phyloP scores from a whole-genome alignment of 2,797 vertebrate genomes.

The Sebastiscus tertius region DNA sequence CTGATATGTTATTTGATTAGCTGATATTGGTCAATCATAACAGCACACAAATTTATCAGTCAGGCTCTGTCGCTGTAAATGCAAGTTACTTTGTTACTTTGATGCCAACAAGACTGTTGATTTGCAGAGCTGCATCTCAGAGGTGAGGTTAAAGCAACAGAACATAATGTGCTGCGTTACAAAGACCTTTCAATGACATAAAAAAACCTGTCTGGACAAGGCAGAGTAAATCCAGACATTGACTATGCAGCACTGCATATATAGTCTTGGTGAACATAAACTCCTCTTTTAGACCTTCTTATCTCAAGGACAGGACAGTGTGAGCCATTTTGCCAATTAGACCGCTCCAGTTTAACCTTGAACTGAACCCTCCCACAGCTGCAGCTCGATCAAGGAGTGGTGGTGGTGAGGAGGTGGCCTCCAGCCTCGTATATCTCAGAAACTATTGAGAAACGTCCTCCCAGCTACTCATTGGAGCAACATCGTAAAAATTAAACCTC shows the following conservation, averaged over 20 bases:
- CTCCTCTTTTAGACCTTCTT: constrained; percentile 69
- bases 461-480: constrained; percentile 10
- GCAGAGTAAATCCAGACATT: constrained; percentile 49
- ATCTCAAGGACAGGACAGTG: constrained; percentile 82
- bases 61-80: neutral
- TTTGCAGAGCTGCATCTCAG: neutral
- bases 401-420: constrained; percentile 57
- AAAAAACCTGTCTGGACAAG: neutral
- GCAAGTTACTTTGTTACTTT: neutral
- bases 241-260: constrained; percentile 63
- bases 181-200: constrained; percentile 3
- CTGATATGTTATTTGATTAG: neutral
- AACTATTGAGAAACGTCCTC: constrained; percentile 47
- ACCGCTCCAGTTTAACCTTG: constrained; percentile 75
- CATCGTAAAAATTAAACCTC: constrained; percentile 5
- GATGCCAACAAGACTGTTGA: neutral
- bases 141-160: constrained; percentile 2
- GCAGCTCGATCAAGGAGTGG: constrained; percentile 69
- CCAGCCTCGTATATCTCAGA: constrained; percentile 52
- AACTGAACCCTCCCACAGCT: constrained; percentile 79
- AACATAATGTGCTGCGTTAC: constrained; percentile 36
- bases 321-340: constrained; percentile 77
- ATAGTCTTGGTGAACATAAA: constrained; percentile 68
- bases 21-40: neutral
- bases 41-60: neutral